Evolutionary conservation across 1,140 invertebrate species (phyloP).

Genomic region (Nomia melanderi): DNA sequence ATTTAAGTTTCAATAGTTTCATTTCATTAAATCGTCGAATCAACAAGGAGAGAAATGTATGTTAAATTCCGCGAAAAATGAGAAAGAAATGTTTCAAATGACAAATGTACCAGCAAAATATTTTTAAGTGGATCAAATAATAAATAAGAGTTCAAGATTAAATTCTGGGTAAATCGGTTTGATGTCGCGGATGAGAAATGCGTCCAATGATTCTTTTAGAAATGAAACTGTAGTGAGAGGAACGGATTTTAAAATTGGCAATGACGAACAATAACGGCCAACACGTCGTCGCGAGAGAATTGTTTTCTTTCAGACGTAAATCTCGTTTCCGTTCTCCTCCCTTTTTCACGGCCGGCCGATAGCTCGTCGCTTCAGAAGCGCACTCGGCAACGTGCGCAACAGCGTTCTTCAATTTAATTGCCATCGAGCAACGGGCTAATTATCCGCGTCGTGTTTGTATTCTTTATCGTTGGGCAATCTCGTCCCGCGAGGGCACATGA

Average conservation of each 20-base stretch:
- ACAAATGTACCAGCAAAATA: too few relatives aligned
- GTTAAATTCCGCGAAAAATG: too few relatives aligned
- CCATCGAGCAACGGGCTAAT: conserved; percentile 26
- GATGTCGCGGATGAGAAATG: too few relatives aligned
- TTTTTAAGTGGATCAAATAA: too few relatives aligned
- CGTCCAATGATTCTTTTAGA: too few relatives aligned
- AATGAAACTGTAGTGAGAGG: too few relatives aligned
- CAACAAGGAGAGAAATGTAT: too few relatives aligned
- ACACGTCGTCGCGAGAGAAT: conserved; percentile 11
- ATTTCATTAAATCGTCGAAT: too few relatives aligned
- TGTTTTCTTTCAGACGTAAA: conserved; percentile 30
- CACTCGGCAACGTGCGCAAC: conserved; percentile 7
- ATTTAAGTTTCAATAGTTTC: too few relatives aligned
- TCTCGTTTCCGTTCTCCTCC: not conserved
- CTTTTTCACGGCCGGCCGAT: conserved; percentile 25
- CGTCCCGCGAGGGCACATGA: not conserved
- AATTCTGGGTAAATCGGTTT: too few relatives aligned
- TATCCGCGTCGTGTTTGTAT: conserved; percentile 23
- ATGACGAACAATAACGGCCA: conserved; percentile 15
- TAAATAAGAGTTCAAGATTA: too few relatives aligned
- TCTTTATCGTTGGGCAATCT: conserved; percentile 13
- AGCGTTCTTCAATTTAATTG: conserved; percentile 52
- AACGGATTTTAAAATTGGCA: not conserved
- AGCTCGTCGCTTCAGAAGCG: conserved; percentile 24
- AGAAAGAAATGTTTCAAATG: too few relatives aligned